Base-by-base conservation (phyloP, 2,113 vertebrate genomes). In the Callospermophilus lateralis region DNA sequence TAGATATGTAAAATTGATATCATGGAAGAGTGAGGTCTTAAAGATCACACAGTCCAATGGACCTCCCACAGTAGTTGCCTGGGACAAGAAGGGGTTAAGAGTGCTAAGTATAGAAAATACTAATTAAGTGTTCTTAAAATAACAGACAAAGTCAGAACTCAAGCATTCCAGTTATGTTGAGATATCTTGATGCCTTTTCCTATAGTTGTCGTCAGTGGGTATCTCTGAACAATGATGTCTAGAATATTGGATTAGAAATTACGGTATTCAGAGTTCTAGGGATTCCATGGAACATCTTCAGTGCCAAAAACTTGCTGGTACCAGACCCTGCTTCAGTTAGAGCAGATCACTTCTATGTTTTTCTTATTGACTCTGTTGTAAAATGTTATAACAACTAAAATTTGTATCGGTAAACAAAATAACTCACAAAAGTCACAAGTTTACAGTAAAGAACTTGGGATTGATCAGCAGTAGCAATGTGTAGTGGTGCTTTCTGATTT, bases 51-150 rank as follows among this genome's bases (percentile, higher is more conserved):
- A 39, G 39, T 51, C 58, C 68, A 92, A 0, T 94, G 76, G 80
- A 78, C 76, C 51, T 84, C 30, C 12, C 67, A 92, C 74, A 51
- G 30, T 61, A 61, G 20, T 63, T 90, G 51, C 30, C 65, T 89
- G 32, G 83, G 10, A 15, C 53, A 73, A 58, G 48, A 79, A 86
- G 61, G 0, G 83, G 51, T 4, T 86, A 55, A 93, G 76, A 92
- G 65, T 84, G 61, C 80, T 92, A 96, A 90, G 76, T 90, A 92
- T 17, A 95, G 84, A 95, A 10, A 93, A 79, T 8, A 83, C 45
- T 90, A 95, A 96, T 95, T 88, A 92, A 97, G 51, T 68, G 8
- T 81, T 76, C 95, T 96, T 96, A 90, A 98, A 95, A 97, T 94
- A 97, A 96, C 48, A 92, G n/a, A 45, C 6, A 6, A 83, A 85